phyloP scores from a whole-genome alignment of 2,888 invertebrate species.

The Cacoxenus indagator region DNA sequence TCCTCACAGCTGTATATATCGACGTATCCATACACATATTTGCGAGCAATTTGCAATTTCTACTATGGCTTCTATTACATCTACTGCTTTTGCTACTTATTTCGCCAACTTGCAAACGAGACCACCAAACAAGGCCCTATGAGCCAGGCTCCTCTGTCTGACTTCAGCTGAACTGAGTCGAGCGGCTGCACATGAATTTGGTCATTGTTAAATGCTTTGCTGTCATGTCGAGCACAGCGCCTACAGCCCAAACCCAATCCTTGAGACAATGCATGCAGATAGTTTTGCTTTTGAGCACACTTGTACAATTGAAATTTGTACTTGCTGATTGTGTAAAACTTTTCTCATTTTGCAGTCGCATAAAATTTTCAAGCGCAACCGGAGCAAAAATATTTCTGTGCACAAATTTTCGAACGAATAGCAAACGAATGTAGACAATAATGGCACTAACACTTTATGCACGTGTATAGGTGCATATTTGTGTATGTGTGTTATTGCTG shows the following conservation, averaged over 20 bases:
- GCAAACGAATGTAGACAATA: no score
- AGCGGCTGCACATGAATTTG: not conserved
- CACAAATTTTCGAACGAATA: not conserved
- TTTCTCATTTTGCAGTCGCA: constrained; percentile 20
- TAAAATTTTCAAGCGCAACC: constrained; percentile 14
- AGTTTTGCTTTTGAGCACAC: not conserved
- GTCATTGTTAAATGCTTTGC: not conserved
- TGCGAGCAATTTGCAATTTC: constrained; percentile 13
- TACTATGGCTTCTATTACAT: not conserved
- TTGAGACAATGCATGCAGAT: not conserved
- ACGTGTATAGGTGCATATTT: not conserved
- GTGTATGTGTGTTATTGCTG: not conserved
- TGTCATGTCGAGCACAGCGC: not conserved
- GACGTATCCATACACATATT: not conserved
- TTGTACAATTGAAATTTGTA: constrained; percentile 37
- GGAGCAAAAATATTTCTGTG: constrained; percentile 7
- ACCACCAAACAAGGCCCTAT: not conserved
- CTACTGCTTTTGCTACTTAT: not conserved
- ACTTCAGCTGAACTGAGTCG: not conserved
- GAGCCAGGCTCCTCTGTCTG: not conserved
- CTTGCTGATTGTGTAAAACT: constrained; percentile 26
- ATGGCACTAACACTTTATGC: no score
- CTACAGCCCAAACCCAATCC: not conserved
- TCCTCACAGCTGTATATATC: not conserved
- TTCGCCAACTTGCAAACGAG: not conserved